These are phyloP conservation scores for Allobates femoralis DNA, from an alignment of 2,797 vertebrate species.

Conservation along the genomic window DNA sequence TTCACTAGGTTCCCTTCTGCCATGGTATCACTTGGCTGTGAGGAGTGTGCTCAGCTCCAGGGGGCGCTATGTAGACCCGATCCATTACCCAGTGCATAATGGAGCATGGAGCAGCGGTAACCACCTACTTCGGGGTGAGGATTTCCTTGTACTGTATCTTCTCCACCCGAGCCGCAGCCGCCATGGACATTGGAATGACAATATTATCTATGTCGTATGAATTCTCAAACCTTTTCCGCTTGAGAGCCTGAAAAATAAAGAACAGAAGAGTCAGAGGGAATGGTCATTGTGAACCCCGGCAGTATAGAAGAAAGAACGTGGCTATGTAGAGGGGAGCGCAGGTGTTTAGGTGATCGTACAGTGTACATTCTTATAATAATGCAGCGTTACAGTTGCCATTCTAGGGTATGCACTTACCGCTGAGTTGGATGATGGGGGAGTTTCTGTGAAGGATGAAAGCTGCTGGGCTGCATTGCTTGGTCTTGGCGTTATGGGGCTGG, in stretches of 20 bases:
- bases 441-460: constrained; percentile 4
- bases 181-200: constrained; percentile 74
- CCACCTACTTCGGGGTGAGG: constrained; percentile 72
- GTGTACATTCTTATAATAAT: no score
- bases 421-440: constrained; percentile 13
- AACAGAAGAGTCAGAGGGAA: background rate
- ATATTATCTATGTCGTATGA: constrained; percentile 75
- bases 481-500: constrained; percentile 41
- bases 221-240: constrained; percentile 71
- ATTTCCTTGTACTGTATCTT: constrained; percentile 76
- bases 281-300: background rate
- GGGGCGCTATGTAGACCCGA: no score
- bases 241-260: constrained; percentile 63
- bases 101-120: no score
- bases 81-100: no score
- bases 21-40: no score
- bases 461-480: constrained; percentile 26
- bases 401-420: constrained; percentile 34
- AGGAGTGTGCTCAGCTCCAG: background rate
- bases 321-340: no score
- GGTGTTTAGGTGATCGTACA: no score
- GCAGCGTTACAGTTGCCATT: no score
- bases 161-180: constrained; percentile 70
- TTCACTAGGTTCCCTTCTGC: no score
- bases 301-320: no score